A percentile compares a stretch with the other conserved stretches of the same genome.
Conservation (phyloP, 2,113 vertebrate species). For the Nansenia antarctica region DNA sequence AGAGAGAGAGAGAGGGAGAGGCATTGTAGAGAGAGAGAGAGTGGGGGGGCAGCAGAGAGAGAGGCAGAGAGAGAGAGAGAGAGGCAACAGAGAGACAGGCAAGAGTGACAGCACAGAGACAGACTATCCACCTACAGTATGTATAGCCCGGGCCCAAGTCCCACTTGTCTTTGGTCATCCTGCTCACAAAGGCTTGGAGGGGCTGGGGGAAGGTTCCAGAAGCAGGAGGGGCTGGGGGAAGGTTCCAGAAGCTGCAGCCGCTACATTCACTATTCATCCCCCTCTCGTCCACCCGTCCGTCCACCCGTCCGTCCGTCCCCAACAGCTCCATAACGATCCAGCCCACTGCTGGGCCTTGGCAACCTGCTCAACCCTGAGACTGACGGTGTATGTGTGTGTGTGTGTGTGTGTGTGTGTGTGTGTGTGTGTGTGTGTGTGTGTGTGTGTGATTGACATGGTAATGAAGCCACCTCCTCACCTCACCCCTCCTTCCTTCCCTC, state of each 20-base stretch:
- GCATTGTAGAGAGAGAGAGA: too few relatives aligned
- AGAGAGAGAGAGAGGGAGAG: slow-evolving; percentile 41
- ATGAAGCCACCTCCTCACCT: slow-evolving; percentile 81
- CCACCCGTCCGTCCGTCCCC: too few relatives aligned
- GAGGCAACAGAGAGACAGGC: slow-evolving; percentile 67
- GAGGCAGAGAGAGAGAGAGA: slow-evolving; percentile 54
- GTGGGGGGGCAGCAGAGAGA: slow-evolving; percentile 78
- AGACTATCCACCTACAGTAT: slow-evolving; percentile 82
- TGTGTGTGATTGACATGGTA: slow-evolving; percentile 98
- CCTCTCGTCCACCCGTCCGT: too few relatives aligned
- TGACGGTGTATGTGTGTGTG: too few relatives aligned
- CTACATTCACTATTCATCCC: slow-evolving; percentile 95
- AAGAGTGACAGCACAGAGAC: slow-evolving; percentile 79
- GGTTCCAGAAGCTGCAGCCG: slow-evolving; percentile 93
- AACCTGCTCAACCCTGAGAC: slow-evolving; percentile 76
- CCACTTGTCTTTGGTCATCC: slow-evolving; percentile 91
- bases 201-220: slow-evolving; percentile 92
- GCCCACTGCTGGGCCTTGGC: slow-evolving; percentile 89
- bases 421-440: too few relatives aligned
- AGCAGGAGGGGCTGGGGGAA: slow-evolving; percentile 90
- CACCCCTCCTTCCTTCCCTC: slow-evolving; percentile 10
- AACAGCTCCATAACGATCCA: slow-evolving; percentile 88
- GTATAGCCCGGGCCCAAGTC: slow-evolving; percentile 83
- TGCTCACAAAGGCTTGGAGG: slow-evolving; percentile 91
- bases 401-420: too few relatives aligned